A percentile compares a stretch with the other conserved stretches of the same genome.
These are phyloP conservation scores for Potamilus streckersoni DNA, from an alignment of 1,140 invertebrate species.

Conservation along the genomic window DNA sequence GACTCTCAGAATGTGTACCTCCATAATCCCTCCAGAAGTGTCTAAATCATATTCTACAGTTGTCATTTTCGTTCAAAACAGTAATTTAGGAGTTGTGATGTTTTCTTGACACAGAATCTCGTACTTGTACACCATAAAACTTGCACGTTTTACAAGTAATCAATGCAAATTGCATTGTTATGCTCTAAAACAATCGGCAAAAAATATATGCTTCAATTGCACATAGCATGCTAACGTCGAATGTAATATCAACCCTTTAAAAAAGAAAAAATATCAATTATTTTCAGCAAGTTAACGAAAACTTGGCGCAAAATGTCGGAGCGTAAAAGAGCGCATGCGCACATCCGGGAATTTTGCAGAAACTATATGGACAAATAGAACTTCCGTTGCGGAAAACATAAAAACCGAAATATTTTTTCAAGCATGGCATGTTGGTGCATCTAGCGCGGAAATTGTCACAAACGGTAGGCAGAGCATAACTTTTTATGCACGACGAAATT, in stretches of 20 bases:
- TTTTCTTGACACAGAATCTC: constrained; percentile 73
- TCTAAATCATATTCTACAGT: constrained; percentile 73
- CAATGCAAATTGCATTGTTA: not conserved
- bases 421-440: too few relatives aligned
- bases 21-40: constrained; percentile 77
- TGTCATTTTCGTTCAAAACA: constrained; percentile 76
- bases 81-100: constrained; percentile 67
- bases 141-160: not conserved
- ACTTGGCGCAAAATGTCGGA: constrained; percentile 62
- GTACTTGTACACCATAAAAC: not conserved
- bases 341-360: constrained; percentile 37
- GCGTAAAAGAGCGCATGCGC: constrained; percentile 52
- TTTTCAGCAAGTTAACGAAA: constrained; percentile 17
- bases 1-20: constrained; percentile 66
- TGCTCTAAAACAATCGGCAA: not conserved
- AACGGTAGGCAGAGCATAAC: too few relatives aligned
- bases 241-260: constrained; percentile 2
- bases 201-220: not conserved
- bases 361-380: too few relatives aligned
- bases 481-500: too few relatives aligned
- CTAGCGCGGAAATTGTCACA: too few relatives aligned
- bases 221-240: not conserved
- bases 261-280: constrained; percentile 2
- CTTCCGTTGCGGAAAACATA: too few relatives aligned
- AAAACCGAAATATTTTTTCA: too few relatives aligned